Base-by-base conservation (phyloP, 1,140 invertebrate genomes). In the Cotesia glomerata region DNA sequence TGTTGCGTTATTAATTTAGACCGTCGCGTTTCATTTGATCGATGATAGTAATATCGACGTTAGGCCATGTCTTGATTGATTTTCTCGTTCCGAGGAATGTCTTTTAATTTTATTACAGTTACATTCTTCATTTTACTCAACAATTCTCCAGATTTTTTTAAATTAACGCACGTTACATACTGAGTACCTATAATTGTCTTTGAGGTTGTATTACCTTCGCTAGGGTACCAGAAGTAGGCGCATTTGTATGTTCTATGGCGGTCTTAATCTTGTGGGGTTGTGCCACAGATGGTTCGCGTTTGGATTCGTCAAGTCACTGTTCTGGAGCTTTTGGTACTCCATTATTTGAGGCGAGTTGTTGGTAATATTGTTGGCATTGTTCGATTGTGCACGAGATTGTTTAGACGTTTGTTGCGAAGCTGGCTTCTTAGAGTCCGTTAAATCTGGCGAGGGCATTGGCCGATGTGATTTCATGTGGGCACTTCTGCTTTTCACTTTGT, bases 401-500 rank as follows among this genome's bases (percentile, higher is more conserved):
- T 75, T 69, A 11, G 39, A 45, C 39, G 39, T 45, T 16, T 80
- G 77, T 34, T 82, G 82, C 35, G 82, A 81, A 39, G 71, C 75
- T 3, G 77, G 78, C 69, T 84, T 82, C 58, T 84, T 87, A 87
- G 84, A 86, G 84, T 87, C 86, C 82, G 78, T 85, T 86, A 85
- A 82, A 86, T 87, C 86, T 81, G 82, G 84, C 69, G 83, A 85
- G 74, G 86, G 85, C 52, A 87, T 84, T 81, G 93, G 92, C 80
- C 94, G 91, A 89, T 98, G 97, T 74, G 95, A 97, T 89, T 98
- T 98, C 97, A 98, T 98, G 88, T 98, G 97, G 69, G 97, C 96
- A 90, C 95, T 98, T 88, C 97, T 92, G 90, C 96, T 98, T 91
- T 98, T 98, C 79, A 98, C 95, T 92, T 98, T 98, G 88, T 92